A percentile compares a stretch with the other conserved stretches of the same genome.
Evolutionary conservation across 2,797 vertebrate genomes (phyloP).

Genomic region (Enteromius fasciolatus): DNA sequence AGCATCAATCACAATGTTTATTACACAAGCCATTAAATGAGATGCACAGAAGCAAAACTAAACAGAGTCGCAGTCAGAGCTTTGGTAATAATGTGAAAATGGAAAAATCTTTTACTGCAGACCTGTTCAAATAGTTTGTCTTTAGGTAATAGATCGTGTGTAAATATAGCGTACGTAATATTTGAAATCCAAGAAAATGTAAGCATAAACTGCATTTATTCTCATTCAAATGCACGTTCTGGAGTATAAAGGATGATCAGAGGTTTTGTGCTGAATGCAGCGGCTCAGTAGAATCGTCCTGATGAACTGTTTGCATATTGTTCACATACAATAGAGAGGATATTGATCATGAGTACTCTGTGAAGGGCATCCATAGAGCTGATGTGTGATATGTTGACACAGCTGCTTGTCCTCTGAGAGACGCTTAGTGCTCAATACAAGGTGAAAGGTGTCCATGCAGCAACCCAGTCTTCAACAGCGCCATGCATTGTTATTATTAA

Average conservation of each 20-base stretch:
- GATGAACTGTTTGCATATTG: background rate
- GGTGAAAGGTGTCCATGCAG: background rate
- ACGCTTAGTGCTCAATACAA: background rate
- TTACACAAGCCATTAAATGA: background rate
- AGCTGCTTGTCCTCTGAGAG: background rate
- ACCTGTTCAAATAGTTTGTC: too few species aligned
- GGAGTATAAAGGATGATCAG: background rate
- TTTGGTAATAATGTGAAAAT: background rate
- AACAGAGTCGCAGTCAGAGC: background rate
- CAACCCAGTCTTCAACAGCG: background rate
- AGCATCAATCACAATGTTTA: background rate
- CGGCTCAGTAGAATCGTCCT: background rate
- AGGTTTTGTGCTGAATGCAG: background rate
- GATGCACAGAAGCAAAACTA: background rate
- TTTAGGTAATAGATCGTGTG: background rate
- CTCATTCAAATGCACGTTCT: too few species aligned
- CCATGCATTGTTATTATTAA: slow-evolving; percentile 16
- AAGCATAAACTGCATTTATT: too few species aligned
- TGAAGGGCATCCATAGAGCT: background rate
- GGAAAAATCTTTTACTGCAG: too few species aligned
- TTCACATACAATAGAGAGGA: background rate
- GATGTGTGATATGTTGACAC: background rate
- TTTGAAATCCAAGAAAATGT: too few species aligned
- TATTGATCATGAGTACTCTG: background rate
- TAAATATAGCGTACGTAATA: background rate